Evolutionary conservation across 2,797 vertebrate genomes (phyloP), one percentile per base, ranked within the genome.

Genomic region (Cirrhinus molitorella): DNA sequence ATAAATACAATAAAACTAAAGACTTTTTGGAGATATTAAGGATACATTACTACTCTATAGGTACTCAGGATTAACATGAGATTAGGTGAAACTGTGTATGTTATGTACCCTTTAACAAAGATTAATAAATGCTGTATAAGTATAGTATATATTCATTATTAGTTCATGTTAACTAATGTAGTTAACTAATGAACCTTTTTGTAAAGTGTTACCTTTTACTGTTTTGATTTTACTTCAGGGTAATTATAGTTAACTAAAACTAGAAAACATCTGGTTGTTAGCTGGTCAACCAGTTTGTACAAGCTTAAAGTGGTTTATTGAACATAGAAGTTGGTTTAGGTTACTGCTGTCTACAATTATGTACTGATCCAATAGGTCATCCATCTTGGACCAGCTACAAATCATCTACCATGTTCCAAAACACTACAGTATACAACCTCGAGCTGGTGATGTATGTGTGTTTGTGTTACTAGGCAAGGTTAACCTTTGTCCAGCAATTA

Each of bases 401-500:
- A 16, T 7, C 17, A 19, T 19, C 7, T 19, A 66, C 63, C 31
- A 55, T 37, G 28, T 16, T 55, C 19, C 49, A 74, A 47, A 19
- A 61, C 16, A 43, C 21, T 40, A 61, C 6, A 61, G 3, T 28
- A 28, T 71, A 19, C 51, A 16, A 77, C 37, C 1, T 59, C 57
- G 28, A 63, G 17, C 74, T 63, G 40, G 23, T 77, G 57, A 47
- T 63, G 40, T 47, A 45, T 28, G 23, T 47, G 75, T 1, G 10
- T 11, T 49, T n/a, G n/a, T n/a, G n/a, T n/a, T 78, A 45, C 23
- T 47, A 12, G 3, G 11, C 61, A 49, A 65, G 13, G 75, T 49
- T 78, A 65, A 65, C 59, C 17, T 78, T 47, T 63, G 59, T 65
- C 51, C 79, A 61, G 81, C 63, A 67, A 67, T 67, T 55, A 51